These are phyloP conservation scores for Tarsius wallacei DNA, from an alignment of 2,797 vertebrate genomes.

Conservation along the genomic window DNA sequence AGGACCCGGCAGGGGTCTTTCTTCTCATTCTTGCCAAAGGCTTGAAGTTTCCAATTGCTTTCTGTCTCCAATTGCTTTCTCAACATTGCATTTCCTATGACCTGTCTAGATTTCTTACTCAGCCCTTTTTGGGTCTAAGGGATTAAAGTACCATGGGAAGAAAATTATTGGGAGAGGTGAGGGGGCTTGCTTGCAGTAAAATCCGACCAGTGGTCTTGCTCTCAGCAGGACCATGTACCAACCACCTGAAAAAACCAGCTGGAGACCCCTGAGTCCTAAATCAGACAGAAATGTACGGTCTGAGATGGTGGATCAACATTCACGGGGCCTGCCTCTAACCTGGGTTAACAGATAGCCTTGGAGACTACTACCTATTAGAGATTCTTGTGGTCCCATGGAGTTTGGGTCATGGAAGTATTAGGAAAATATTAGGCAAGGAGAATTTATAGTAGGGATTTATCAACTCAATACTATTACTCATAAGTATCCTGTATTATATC, in stretches of 20 bases:
- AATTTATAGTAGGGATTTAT: constrained; percentile 80
- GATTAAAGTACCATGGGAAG: background rate
- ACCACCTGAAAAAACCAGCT: background rate
- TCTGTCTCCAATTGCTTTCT: background rate
- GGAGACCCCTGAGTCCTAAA: background rate
- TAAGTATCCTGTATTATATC: constrained; percentile 69
- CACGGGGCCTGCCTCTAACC: background rate
- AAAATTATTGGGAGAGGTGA: background rate
- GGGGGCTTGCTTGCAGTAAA: constrained; percentile 1
- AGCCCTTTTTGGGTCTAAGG: background rate
- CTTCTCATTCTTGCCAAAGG: constrained; percentile 23
- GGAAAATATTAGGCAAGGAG: constrained; percentile 58
- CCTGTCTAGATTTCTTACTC: background rate
- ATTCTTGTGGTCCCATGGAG: constrained; percentile 53
- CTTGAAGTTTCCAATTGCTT: background rate
- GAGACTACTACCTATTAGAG: constrained; percentile 20
- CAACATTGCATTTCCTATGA: constrained; percentile 13
- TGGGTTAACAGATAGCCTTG: constrained; percentile 26
- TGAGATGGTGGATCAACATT: background rate
- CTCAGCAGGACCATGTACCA: background rate
- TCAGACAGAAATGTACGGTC: background rate
- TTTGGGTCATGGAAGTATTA: constrained; percentile 58
- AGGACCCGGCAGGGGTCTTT: background rate
- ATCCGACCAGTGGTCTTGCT: background rate
- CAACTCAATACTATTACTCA: constrained; percentile 68